phyloP scores from a whole-genome alignment of 1,140 invertebrate genomes.

The Neodiprion virginianus region DNA sequence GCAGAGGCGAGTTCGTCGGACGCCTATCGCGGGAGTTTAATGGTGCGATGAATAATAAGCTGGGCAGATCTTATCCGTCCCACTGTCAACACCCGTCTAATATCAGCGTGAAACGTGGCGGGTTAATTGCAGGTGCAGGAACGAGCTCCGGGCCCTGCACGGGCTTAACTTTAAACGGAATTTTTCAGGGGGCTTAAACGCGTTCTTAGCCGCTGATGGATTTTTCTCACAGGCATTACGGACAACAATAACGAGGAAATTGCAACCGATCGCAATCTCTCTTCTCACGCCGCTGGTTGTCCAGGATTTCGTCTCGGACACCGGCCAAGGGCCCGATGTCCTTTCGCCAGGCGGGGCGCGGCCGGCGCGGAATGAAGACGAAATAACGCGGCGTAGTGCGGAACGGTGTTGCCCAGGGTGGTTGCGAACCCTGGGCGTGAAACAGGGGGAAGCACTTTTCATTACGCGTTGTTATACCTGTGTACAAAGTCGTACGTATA shows the following conservation, averaged over 20 bases:
- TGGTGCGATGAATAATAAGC: constrained; percentile 56
- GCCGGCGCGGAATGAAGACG: not conserved
- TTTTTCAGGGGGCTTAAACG: no score
- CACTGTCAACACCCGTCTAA: constrained; percentile 60
- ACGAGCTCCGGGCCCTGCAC: not conserved
- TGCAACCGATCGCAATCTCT: no score
- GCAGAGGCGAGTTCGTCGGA: no score
- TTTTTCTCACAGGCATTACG: no score
- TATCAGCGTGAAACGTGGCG: constrained; percentile 54
- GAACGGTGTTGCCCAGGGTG: not conserved
- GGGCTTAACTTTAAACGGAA: not conserved
- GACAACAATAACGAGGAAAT: no score
- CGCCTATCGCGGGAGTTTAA: constrained; percentile 30
- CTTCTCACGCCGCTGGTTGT: no score
- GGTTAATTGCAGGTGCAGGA: constrained; percentile 51
- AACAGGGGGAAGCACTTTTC: not conserved
- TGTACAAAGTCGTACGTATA: no score
- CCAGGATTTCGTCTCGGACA: no score
- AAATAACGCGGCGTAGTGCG: not conserved
- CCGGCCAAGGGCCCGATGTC: no score
- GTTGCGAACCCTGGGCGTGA: not conserved
- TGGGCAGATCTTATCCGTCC: constrained; percentile 52
- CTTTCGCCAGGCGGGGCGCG: no score
- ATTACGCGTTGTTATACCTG: not conserved
- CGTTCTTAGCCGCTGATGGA: no score